A percentile compares a stretch with the other conserved stretches of the same genome.
phyloP scores from a whole-genome alignment of 2,113 vertebrate species.

The Anguilla japonica region DNA sequence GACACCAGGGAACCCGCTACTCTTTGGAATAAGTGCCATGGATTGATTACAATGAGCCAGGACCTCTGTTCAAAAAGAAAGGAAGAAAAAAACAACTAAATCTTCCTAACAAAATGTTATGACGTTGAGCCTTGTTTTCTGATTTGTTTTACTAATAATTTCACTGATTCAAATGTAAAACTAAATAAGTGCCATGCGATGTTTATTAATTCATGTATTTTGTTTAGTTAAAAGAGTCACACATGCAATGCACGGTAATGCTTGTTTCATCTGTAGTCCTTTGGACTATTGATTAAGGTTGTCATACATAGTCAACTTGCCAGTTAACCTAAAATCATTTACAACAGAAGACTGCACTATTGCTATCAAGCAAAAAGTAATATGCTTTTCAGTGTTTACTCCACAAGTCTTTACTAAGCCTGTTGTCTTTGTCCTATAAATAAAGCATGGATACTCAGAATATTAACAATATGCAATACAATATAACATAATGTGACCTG shows the following conservation, averaged over 20 bases:
- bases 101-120: neutral
- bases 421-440: neutral
- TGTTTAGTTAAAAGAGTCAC: too few relatives aligned
- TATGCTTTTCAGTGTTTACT: neutral
- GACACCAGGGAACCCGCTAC: neutral
- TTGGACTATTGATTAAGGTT: neutral
- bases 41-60: neutral
- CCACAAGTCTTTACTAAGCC: neutral
- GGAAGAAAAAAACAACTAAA: neutral
- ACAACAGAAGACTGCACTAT: neutral
- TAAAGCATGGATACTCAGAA: neutral
- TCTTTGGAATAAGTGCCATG: neutral
- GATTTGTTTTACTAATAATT: neutral
- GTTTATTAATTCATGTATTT: too few relatives aligned
- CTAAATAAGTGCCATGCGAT: neutral
- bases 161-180: neutral
- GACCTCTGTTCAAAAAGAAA: neutral
- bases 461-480: neutral
- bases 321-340: neutral
- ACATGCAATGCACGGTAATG: too few relatives aligned
- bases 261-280: neutral
- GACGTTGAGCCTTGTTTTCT: neutral
- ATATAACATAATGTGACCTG: neutral
- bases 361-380: neutral
- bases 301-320: neutral